Evolutionary conservation across 2,113 vertebrate species (phyloP).

Genomic region (Tupaia chinensis): DNA sequence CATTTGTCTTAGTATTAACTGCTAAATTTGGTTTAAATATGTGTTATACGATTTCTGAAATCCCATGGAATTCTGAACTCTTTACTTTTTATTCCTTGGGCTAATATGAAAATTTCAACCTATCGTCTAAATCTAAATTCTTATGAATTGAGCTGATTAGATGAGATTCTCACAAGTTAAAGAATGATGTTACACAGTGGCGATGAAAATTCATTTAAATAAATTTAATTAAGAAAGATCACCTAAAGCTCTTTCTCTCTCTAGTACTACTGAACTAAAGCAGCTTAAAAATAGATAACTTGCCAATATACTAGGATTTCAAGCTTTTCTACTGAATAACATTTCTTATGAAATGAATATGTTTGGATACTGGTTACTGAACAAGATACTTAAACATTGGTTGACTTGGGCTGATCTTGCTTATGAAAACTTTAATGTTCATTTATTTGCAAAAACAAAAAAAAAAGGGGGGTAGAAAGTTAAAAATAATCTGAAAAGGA

Average conservation of each 20-base stretch:
- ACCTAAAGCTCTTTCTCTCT: not conserved
- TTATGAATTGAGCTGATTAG: not conserved
- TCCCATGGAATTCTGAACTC: not conserved
- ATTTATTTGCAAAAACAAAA: not conserved
- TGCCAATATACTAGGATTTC: not conserved
- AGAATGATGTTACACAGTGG: constrained; percentile 6
- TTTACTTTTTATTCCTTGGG: not conserved
- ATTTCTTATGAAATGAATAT: not conserved
- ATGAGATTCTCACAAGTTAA: not conserved
- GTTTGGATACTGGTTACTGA: not conserved
- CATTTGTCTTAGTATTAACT: not conserved
- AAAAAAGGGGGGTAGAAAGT: not conserved
- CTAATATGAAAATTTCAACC: not conserved
- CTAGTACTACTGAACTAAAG: constrained; percentile 18
- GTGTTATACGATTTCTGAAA: not conserved
- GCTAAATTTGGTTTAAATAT: not conserved
- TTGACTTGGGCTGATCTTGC: not conserved
- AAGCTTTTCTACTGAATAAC: not conserved
- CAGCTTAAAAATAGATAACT: constrained; percentile 3
- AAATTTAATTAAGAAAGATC: constrained; percentile 60
- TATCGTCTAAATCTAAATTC: not conserved
- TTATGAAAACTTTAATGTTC: not conserved
- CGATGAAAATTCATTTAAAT: constrained; percentile 45
- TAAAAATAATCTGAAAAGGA: not conserved
- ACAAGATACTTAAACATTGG: not conserved